Evolutionary conservation across 2,113 vertebrate species (phyloP).

Genomic region (Eubucco bourcierii): DNA sequence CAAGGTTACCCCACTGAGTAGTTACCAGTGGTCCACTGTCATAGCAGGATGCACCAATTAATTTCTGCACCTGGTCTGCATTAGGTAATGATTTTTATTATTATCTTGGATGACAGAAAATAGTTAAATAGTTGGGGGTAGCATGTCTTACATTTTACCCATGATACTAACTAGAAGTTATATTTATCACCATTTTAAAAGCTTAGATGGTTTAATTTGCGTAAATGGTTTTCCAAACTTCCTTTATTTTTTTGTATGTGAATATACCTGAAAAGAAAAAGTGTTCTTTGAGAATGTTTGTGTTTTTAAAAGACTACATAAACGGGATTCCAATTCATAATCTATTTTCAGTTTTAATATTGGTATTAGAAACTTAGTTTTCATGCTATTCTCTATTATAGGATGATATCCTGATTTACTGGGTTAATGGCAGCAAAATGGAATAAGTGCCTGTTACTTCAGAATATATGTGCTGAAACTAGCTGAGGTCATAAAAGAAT

Average conservation of each 20-base stretch:
- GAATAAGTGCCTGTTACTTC: neutral
- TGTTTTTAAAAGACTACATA: neutral
- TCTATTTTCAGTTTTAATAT: neutral
- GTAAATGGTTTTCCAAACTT: neutral
- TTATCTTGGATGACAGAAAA: neutral
- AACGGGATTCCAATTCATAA: neutral
- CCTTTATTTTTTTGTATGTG: neutral
- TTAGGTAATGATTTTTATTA: neutral
- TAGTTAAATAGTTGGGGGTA: neutral
- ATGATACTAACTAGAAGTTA: neutral
- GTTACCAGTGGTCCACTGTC: neutral
- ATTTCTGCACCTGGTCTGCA: accelerated
- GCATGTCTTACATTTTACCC: neutral
- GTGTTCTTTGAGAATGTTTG: neutral
- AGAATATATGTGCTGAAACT: neutral
- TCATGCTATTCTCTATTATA: neutral
- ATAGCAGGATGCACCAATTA: neutral
- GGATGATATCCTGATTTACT: neutral
- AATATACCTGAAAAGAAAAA: neutral
- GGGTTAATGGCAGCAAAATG: neutral
- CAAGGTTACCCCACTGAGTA: accelerated
- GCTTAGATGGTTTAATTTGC: neutral
- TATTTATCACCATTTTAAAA: neutral
- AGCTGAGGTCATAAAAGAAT: neutral
- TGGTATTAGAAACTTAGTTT: neutral